Evolutionary conservation across 1,140 invertebrate genomes (phyloP).

Genomic region (Ips typographus): DNA sequence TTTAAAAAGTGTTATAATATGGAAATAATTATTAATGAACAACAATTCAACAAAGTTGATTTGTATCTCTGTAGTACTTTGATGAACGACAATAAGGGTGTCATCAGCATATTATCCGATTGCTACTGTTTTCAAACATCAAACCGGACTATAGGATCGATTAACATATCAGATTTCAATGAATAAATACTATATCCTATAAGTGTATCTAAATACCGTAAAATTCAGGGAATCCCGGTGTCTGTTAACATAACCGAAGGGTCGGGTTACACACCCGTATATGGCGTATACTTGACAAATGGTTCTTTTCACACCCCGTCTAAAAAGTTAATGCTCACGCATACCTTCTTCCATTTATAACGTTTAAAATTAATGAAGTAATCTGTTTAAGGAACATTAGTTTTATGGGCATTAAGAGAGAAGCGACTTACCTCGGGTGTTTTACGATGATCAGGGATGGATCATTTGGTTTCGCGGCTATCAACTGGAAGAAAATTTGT

Average conservation of each 20-base stretch:
- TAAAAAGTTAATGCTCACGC: slow-evolving; percentile 30
- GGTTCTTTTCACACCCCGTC: slow-evolving; percentile 32
- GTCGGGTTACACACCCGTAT: slow-evolving; percentile 16
- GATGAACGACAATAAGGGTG: too few species aligned
- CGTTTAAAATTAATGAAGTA: slow-evolving; percentile 35
- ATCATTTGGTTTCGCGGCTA: not conserved
- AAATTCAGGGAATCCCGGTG: too few species aligned
- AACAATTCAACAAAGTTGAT: too few species aligned
- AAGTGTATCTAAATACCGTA: too few species aligned
- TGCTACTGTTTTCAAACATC: too few species aligned
- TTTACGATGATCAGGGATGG: slow-evolving; percentile 10
- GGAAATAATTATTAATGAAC: too few species aligned
- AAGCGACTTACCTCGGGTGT: slow-evolving; percentile 7
- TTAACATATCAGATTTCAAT: too few species aligned
- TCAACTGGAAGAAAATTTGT: too few species aligned
- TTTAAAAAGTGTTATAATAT: not conserved
- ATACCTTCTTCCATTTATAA: slow-evolving; percentile 29
- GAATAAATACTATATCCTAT: too few species aligned
- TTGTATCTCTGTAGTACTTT: too few species aligned
- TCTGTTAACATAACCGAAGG: not conserved
- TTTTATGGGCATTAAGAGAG: slow-evolving; percentile 21
- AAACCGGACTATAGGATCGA: too few species aligned
- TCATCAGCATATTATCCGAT: too few species aligned
- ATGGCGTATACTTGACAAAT: slow-evolving; percentile 24
- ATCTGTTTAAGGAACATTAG: slow-evolving; percentile 31